Evolutionary conservation across 2,888 invertebrate genomes (phyloP), one percentile per base, ranked within the genome.

Genomic region (Protodeltote pygarga): DNA sequence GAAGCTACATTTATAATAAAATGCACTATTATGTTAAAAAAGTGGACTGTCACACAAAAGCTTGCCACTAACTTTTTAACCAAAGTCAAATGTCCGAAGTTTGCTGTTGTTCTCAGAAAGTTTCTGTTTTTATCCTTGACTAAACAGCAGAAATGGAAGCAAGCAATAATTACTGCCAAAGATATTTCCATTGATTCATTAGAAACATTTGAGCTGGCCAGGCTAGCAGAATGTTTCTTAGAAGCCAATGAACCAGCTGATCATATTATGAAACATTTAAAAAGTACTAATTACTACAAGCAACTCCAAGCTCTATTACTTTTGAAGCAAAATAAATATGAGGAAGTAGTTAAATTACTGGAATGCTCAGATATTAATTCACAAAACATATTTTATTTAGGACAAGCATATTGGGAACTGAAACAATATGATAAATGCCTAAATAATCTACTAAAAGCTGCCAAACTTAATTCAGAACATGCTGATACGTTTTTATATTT

Each of bases 401-500:
- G 95, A 1, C 86, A 89, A 71, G 88, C 94, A 40, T 93, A 94
- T 77, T 95, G 93, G 93, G 84, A 93, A 70, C 72, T 93, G 10
- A 81, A 92, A 25, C 84, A 95, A 47, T 93, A 92, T 81, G 92
- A 93, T 19, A 93, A 94, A 58, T 93, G 95, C 60, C 85, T 95
- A 19, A 85, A 93, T 48, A 93, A 93, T 54, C 93, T 96, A 67
- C 79, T 96, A 3, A 95, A 93, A 90, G 94, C 95, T 32, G 94
- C 95, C 1, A 94, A 96, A 79, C 79, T 95, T 6, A 94, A 97
- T 77, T 94, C 96, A n/a, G 94, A 95, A 71, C 94, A 95, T 84
- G 94, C 94, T 66, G 92, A 94, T 35, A 95, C 95, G 61, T 97
- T 97, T 79, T 84, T 95, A 19, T 94, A 95, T 78, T 89, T 98